Evolutionary conservation across 2,113 vertebrate species (phyloP).

Genomic region (Trematocara variabile): DNA sequence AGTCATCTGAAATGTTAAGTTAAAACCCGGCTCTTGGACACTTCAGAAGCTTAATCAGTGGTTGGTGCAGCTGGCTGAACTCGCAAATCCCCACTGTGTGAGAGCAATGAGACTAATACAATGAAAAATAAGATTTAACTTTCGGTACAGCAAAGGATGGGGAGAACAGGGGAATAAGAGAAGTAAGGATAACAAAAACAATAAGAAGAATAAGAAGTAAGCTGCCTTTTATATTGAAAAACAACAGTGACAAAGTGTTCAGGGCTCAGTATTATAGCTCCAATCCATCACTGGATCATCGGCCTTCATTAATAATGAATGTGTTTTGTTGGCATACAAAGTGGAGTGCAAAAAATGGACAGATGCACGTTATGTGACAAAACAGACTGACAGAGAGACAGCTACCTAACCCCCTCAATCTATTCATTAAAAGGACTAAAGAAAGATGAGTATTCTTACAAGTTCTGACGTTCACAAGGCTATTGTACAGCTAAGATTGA

Average conservation of each 20-base stretch:
- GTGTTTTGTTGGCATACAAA: neutral
- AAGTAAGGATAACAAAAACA: neutral
- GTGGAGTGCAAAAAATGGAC: neutral
- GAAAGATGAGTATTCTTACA: neutral
- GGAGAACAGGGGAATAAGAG: neutral
- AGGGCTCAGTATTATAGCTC: constrained; percentile 8
- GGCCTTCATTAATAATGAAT: constrained; percentile 53
- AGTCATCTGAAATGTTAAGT: constrained; percentile 23
- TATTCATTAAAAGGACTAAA: neutral
- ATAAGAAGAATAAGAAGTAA: neutral
- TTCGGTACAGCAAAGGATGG: neutral
- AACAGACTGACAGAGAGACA: neutral
- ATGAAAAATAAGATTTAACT: constrained; percentile 47
- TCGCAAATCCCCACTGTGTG: constrained; percentile 10
- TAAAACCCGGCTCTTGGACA: neutral
- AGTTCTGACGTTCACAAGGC: neutral
- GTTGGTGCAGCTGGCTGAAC: constrained; percentile 15
- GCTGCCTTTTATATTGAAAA: constrained; percentile 44
- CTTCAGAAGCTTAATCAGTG: constrained; percentile 38
- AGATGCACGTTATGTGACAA: constrained; percentile 15
- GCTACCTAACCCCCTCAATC: neutral
- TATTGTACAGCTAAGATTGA: neutral
- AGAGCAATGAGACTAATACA: constrained; percentile 12
- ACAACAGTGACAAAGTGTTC: constrained; percentile 19
- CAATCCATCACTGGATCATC: constrained; percentile 41